Evolutionary conservation across 2,113 vertebrate genomes (phyloP).

Genomic region (Podarcis raffonei): DNA sequence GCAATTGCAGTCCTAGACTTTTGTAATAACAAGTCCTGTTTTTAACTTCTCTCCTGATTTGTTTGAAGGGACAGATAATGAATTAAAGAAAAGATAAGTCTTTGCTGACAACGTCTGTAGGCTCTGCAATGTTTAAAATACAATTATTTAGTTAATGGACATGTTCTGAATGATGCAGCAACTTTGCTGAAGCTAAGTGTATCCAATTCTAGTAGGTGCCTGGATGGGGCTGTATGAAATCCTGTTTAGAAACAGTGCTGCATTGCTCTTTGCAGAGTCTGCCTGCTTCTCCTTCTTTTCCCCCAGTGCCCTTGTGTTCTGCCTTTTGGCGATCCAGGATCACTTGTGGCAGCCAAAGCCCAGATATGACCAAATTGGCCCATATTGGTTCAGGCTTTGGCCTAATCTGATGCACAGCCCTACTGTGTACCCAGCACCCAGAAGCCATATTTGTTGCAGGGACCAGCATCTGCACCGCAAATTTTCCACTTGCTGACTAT

Average conservation of each 20-base stretch:
- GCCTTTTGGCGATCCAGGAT: no score
- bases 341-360: no score
- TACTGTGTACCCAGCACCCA: background rate
- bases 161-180: background rate
- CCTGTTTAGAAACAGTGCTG: no score
- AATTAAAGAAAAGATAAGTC: background rate
- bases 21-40: background rate
- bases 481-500: background rate
- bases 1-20: slow-evolving; percentile 5
- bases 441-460: background rate
- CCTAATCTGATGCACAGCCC: no score
- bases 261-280: no score
- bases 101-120: background rate
- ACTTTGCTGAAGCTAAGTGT: background rate
- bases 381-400: no score
- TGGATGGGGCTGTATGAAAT: no score
- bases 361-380: no score
- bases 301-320: no score
- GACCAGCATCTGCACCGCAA: background rate
- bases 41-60: slow-evolving; percentile 7
- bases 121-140: background rate
- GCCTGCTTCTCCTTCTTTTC: no score
- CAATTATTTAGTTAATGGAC: background rate
- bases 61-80: slow-evolving; percentile 4
- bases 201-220: background rate